Base-by-base conservation (phyloP, 2,113 vertebrate species). In the Melanostigma gelatinosum region DNA sequence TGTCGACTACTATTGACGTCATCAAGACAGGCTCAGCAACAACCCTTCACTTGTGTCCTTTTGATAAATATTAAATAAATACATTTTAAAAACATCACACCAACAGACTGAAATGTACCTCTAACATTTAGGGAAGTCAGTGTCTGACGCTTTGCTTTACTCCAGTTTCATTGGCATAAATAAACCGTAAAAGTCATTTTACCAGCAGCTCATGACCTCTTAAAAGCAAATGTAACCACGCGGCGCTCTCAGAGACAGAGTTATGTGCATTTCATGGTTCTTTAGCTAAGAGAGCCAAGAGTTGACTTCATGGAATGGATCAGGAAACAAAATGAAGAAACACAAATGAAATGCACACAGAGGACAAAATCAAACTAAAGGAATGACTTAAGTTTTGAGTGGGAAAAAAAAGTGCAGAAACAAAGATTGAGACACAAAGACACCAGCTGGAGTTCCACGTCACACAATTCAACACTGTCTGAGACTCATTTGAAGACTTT, bases 51-150 rank as follows among this genome's bases (percentile, higher is more conserved):
- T 36, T 16, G 44, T 57, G 24, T 57, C 24, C 54, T 57, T 65
- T 12, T 5, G 66, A 85, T 87, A 89, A 88, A 85, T 85, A 87
- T 75, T 73, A 86, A 87, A 90, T 86, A 89, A 77, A 63, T 34
- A 42, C 20, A 84, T 44, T 64, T 40, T 27, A 13, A 71, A 77
- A 62, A 80, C 62, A 10, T 57, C 38, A 72, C 68, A 79, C 12
- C 2, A 46, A 50, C 36, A 34, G 58, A 68, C 55, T 58, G 65
- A 83, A 87, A 84, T 64, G 73, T 24, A 57, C 38, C 65, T 67
- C 32, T 48, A 68, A 82, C 22, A 54, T 50, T 12, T 24, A 27
- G 22, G 54, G 8, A 36, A 10, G 40, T 72, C 34, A 27, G 44
- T 48, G 20, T 60, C 24, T 36, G 62, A 67, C n/a, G 66, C 71